Evolutionary conservation across 2,888 invertebrate genomes (phyloP).

Genomic region (Germaria angustata): DNA sequence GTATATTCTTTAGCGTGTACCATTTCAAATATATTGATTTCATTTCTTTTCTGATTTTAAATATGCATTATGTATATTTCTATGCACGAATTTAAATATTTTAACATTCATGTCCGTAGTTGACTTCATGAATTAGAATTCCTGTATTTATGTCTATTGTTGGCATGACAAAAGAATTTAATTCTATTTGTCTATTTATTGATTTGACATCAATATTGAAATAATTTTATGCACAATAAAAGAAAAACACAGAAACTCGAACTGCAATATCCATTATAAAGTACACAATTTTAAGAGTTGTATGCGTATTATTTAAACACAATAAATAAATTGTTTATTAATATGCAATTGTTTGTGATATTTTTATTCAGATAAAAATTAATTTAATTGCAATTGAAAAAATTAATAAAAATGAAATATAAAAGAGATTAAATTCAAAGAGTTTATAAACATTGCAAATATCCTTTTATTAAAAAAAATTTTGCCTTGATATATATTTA

Average conservation of each 20-base stretch:
- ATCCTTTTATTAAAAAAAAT: no score
- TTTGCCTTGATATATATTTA: no score
- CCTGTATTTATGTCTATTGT: neutral
- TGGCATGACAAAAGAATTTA: slow-evolving; percentile 33
- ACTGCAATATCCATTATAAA: neutral
- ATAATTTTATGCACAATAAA: neutral
- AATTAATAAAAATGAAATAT: neutral
- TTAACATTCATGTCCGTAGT: slow-evolving; percentile 1
- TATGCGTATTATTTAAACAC: neutral
- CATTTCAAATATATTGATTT: neutral
- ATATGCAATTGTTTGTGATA: slow-evolving; percentile 17
- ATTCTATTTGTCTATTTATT: slow-evolving; percentile 43
- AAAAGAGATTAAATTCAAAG: no score
- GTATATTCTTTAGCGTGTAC: no score
- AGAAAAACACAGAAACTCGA: slow-evolving; percentile 1
- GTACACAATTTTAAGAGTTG: slow-evolving; percentile 4
- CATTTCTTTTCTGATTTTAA: neutral
- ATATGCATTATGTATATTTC: slow-evolving; percentile 14
- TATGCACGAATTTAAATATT: slow-evolving; percentile 18
- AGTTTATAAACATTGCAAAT: no score
- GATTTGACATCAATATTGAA: slow-evolving; percentile 56
- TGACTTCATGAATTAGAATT: neutral
- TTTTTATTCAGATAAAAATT: neutral
- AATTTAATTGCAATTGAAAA: slow-evolving; percentile 18
- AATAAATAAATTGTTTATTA: slow-evolving; percentile 14